Evolutionary conservation across 2,888 invertebrate species (phyloP).

Genomic region (Scotopteryx bipunctaria): DNA sequence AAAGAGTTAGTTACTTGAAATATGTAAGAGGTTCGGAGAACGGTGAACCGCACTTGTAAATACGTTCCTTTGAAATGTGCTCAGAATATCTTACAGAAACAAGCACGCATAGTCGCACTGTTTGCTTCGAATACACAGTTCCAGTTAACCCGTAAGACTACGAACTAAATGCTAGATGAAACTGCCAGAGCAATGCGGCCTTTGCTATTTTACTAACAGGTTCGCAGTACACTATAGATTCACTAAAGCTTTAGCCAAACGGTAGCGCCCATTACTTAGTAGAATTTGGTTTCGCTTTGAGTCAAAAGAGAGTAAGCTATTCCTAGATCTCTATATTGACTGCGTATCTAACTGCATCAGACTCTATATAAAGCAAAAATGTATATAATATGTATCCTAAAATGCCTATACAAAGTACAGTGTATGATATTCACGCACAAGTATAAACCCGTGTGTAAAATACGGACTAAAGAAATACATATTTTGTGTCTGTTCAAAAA

Average conservation of each 20-base stretch:
- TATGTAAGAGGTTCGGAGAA: constrained; percentile 36
- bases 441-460: too few species aligned
- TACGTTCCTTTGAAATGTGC: constrained; percentile 33
- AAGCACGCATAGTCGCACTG: constrained; percentile 9
- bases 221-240: constrained; percentile 8
- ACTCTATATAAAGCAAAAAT: neutral
- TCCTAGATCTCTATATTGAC: constrained; percentile 1
- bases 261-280: constrained; percentile 25
- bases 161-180: neutral
- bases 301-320: constrained; percentile 1
- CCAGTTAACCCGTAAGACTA: neutral
- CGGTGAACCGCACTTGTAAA: constrained; percentile 33
- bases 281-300: constrained; percentile 10
- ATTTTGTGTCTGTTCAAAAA: too few species aligned
- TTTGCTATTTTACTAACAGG: neutral
- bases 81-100: constrained; percentile 25
- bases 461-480: too few species aligned
- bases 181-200: neutral
- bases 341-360: too few species aligned
- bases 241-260: constrained; percentile 3
- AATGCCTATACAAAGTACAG: too few species aligned
- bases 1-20: constrained; percentile 32
- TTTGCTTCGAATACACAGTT: constrained; percentile 8
- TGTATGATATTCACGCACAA: too few species aligned
- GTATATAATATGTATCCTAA: neutral